Evolutionary conservation across 2,113 vertebrate species (phyloP), one percentile per base, ranked within the genome.

Genomic region (Brevimyrus niger): DNA sequence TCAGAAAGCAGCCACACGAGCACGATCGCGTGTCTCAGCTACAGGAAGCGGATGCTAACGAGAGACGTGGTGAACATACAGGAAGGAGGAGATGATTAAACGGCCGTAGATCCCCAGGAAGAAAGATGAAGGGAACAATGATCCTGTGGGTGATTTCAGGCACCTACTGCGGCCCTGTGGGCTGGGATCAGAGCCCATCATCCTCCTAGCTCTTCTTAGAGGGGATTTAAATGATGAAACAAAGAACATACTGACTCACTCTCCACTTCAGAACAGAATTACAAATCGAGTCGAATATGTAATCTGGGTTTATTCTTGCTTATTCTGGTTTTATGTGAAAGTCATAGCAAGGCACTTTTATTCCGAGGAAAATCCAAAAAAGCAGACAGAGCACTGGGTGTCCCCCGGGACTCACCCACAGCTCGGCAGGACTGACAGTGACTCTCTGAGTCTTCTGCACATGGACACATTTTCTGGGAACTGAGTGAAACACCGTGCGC

Each of bases 211-310:
- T 35, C 69, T 80, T 50, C 46, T 51, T 88, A 76, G 13, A 19
- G 88, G 46, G 88, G 88, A 80, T 38, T 76, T 48, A 51, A n/a
- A 9, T 38, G 69, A 88, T 80, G 65, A 88, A 83, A 83, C 48
- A 47, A 51, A 35, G 65, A 82, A 53, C 69, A 35, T 65, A 35
- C 87, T 50, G 65, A 76, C 87, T 80, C 65, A 50, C 10, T 47
- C n/a, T 11, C 50, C 35, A 58, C 48, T 35, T 42, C 46, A 84
- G 50, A 23, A 89, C 73, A 35, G 88, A 48, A 80, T 88, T 50
- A 88, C 88, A 82, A 13, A 55, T n/a, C n/a, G 51, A 53, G 80
- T 35, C 10, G 1, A n/a, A 82, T 44, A 51, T 48, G 82, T 47
- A 69, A 89, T 89, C 82, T 80, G 9, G 42, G 42, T 46, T 89